Conservation (phyloP, 2,113 vertebrate species). For the Syrmaticus mikado region DNA sequence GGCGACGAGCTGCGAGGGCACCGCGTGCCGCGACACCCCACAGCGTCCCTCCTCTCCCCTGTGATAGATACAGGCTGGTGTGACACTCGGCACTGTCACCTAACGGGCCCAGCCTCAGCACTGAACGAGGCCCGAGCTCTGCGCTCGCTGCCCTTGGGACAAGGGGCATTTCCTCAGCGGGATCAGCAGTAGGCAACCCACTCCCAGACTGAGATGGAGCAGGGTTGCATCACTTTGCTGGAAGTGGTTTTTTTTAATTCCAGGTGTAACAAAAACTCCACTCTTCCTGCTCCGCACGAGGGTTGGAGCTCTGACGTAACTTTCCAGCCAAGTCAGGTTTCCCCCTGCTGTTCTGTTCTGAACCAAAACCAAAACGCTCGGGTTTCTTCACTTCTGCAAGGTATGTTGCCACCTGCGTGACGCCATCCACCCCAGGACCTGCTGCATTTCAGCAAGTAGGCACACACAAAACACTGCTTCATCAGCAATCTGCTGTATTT, state of each 20-base stretch:
- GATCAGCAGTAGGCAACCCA: not conserved
- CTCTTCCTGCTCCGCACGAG: not conserved
- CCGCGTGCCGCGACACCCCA: not conserved
- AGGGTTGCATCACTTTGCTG: not conserved
- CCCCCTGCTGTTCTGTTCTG: constrained; percentile 58
- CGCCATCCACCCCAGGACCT: not conserved
- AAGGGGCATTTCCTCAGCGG: not conserved
- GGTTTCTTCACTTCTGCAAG: not conserved
- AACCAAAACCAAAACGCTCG: not conserved
- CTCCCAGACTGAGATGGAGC: not conserved
- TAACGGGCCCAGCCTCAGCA: not conserved
- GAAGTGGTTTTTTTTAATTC: constrained; percentile 23
- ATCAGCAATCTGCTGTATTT: not conserved
- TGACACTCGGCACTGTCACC: not conserved
- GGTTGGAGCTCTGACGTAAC: constrained; percentile 36
- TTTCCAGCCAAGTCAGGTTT: constrained; percentile 58
- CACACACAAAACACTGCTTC: not conserved
- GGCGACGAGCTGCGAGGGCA: constrained; percentile 17
- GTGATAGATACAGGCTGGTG: no score
- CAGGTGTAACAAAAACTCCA: constrained; percentile 32
- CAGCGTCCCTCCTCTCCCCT: not conserved
- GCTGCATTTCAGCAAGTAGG: not conserved
- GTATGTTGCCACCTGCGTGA: constrained; percentile 4
- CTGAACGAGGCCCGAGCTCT: not conserved
- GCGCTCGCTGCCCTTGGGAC: not conserved